phyloP scores from a whole-genome alignment of 2,888 invertebrate genomes.

The Spilarctia lutea region DNA sequence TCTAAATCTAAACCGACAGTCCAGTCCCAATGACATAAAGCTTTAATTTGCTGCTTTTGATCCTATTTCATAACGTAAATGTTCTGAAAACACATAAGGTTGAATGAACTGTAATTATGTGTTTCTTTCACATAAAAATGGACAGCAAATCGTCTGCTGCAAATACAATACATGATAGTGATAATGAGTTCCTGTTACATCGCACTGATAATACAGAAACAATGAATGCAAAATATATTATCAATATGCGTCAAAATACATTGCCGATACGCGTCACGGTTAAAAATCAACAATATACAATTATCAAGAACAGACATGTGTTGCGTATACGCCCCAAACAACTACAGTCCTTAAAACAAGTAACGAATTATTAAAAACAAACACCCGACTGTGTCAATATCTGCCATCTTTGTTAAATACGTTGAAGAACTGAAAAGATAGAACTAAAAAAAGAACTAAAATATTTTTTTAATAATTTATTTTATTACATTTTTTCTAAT shows the following conservation, averaged over 20 bases:
- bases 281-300: slow-evolving; percentile 31
- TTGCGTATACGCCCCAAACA: slow-evolving; percentile 53
- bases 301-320: slow-evolving; percentile 41
- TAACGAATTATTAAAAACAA: too few relatives aligned
- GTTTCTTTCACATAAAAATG: slow-evolving; percentile 15
- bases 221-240: slow-evolving; percentile 51
- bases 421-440: too few relatives aligned
- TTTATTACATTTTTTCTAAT: too few relatives aligned
- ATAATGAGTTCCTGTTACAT: slow-evolving; percentile 65
- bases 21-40: too few relatives aligned
- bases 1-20: too few relatives aligned
- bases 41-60: too few relatives aligned
- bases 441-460: too few relatives aligned
- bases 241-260: too few relatives aligned
- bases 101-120: neutral
- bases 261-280: slow-evolving; percentile 33
- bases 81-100: neutral
- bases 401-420: too few relatives aligned
- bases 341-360: slow-evolving; percentile 16
- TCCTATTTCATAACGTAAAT: neutral
- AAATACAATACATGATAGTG: slow-evolving; percentile 54
- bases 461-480: too few relatives aligned
- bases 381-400: too few relatives aligned
- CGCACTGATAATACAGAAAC: slow-evolving; percentile 47
- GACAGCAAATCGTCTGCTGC: slow-evolving; percentile 13